phyloP scores from a whole-genome alignment of 2,797 vertebrate species.

The Hafferia zeledoni region DNA sequence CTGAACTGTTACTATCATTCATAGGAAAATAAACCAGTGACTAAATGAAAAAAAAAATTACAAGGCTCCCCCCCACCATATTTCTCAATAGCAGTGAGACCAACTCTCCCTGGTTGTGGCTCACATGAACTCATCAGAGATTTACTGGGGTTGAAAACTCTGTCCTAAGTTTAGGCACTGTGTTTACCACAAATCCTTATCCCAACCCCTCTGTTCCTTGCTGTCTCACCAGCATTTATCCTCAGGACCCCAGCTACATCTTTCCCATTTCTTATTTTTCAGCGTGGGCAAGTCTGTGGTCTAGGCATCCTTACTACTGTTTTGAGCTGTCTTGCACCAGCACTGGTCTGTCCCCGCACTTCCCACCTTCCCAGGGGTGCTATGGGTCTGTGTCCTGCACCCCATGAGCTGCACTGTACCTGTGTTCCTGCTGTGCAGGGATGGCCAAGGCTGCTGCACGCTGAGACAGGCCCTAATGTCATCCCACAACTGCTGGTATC shows the following conservation, averaged over 20 bases:
- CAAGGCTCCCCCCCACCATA: not conserved
- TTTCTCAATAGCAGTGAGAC: not conserved
- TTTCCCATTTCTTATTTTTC: not conserved
- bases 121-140: not conserved
- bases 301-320: not conserved
- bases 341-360: rapidly evolving
- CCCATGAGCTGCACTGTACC: rapidly evolving
- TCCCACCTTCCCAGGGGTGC: not conserved
- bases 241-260: not conserved
- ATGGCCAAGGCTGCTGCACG: not conserved
- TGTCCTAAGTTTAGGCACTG: not conserved
- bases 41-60: not conserved
- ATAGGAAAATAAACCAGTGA: slow-evolving; percentile 33
- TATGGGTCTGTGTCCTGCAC: not conserved
- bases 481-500: not conserved
- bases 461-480: not conserved
- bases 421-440: rapidly evolving
- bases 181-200: not conserved
- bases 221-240: not conserved
- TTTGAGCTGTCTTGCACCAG: rapidly evolving
- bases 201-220: rapidly evolving
- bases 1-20: slow-evolving; percentile 51
- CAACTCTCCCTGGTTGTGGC: not conserved
- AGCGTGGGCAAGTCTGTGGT: not conserved
- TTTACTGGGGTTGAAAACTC: not conserved